Evolutionary conservation across 2,113 vertebrate species (phyloP).

Genomic region (Melanocharis versteri): DNA sequence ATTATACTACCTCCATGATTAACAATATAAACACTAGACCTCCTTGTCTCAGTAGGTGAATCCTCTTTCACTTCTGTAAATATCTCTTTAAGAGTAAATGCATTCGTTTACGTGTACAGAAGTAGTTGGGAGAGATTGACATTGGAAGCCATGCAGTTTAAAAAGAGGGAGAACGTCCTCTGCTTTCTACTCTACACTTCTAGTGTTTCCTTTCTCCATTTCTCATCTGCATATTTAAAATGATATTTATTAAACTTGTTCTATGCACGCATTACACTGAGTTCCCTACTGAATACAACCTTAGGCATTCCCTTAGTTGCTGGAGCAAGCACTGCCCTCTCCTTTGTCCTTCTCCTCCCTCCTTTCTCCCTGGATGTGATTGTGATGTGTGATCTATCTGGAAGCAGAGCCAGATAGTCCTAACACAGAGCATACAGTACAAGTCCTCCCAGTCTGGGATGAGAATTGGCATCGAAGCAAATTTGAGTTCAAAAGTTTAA

Average conservation of each 20-base stretch:
- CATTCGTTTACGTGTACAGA: background rate
- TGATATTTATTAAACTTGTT: background rate
- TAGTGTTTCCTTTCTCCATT: background rate
- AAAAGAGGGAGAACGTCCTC: background rate
- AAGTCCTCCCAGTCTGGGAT: constrained; percentile 17
- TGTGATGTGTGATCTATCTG: background rate
- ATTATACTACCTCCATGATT: background rate
- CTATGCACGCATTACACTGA: background rate
- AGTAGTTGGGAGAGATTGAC: background rate
- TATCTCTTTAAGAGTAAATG: background rate
- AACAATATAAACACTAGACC: background rate
- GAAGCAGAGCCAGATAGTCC: background rate
- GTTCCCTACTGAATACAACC: background rate
- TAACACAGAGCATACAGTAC: background rate
- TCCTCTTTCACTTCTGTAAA: background rate
- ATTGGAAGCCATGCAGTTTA: background rate
- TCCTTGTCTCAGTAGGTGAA: background rate
- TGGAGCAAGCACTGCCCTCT: background rate
- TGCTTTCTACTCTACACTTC: background rate
- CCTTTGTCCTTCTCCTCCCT: background rate
- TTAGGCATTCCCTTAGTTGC: background rate
- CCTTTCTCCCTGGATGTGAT: background rate
- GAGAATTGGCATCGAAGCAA: constrained; percentile 31
- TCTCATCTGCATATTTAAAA: background rate
- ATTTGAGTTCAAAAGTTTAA: constrained; percentile 56